Percentiles rank a stretch among this genome's conserved stretches.
Evolutionary conservation across 2,797 vertebrate species (phyloP).

Genomic region (Esox masquinongy): DNA sequence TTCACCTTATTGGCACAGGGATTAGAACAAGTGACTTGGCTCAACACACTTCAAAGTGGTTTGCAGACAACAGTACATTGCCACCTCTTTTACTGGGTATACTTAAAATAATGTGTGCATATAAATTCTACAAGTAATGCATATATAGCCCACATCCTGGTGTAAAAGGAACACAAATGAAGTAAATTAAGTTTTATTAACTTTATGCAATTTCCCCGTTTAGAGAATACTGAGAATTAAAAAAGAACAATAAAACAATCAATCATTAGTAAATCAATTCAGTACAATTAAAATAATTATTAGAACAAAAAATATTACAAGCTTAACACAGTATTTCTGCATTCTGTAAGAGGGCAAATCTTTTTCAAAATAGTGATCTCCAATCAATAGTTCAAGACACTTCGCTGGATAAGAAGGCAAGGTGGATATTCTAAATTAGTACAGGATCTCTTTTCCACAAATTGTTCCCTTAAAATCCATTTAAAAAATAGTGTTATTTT

Average conservation of each 20-base stretch:
- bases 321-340: slow-evolving; percentile 19
- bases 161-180: not conserved
- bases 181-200: slow-evolving; percentile 42
- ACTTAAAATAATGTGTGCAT: too few species aligned
- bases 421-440: not conserved
- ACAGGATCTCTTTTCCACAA: slow-evolving; percentile 32
- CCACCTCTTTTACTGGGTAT: too few species aligned
- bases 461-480: slow-evolving; percentile 22
- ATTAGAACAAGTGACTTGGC: too few species aligned
- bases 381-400: not conserved
- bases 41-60: too few species aligned
- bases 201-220: slow-evolving; percentile 1
- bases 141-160: too few species aligned
- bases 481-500: slow-evolving; percentile 19
- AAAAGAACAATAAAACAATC: slow-evolving; percentile 22
- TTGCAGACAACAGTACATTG: too few species aligned
- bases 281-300: not conserved
- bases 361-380: not conserved
- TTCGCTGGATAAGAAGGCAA: not conserved
- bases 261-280: slow-evolving; percentile 36
- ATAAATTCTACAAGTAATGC: too few species aligned
- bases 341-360: slow-evolving; percentile 22
- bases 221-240: slow-evolving; percentile 9
- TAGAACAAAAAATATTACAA: slow-evolving; percentile 26
- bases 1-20: too few species aligned